Percentiles rank a stretch among this genome's conserved stretches.
Conservation (phyloP, 2,113 vertebrate genomes). For the Larimichthys crocea region DNA sequence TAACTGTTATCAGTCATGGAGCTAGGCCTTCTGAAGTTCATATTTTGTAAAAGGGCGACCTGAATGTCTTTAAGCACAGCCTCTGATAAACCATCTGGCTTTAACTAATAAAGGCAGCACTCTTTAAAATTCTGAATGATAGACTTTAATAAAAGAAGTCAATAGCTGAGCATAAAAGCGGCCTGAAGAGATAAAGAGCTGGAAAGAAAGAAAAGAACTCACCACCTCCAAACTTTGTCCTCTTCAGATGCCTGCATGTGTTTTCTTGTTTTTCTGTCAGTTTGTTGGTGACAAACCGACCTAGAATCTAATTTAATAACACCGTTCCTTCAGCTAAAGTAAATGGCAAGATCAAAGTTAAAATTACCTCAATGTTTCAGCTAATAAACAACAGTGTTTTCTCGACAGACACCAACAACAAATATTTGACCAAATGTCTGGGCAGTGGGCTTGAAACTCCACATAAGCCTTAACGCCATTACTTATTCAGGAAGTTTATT, state of each 20-base stretch:
- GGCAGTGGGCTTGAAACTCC: slow-evolving; percentile 72
- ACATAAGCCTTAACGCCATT: slow-evolving; percentile 78
- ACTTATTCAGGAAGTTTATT: slow-evolving; percentile 84
- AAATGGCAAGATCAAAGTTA: slow-evolving; percentile 53
- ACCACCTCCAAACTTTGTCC: slow-evolving; percentile 36
- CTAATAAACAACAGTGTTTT: slow-evolving; percentile 61
- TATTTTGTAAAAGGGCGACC: background rate
- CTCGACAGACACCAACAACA: slow-evolving; percentile 67
- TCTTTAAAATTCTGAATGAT: background rate
- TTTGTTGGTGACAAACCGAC: slow-evolving; percentile 26
- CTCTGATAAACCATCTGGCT: background rate
- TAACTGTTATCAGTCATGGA: background rate
- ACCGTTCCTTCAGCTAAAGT: slow-evolving; percentile 33
- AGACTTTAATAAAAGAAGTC: background rate
- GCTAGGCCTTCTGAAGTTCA: background rate
- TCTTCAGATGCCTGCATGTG: background rate
- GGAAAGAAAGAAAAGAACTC: slow-evolving; percentile 32
- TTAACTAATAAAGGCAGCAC: background rate
- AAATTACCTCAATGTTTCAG: slow-evolving; percentile 53
- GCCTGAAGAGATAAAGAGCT: background rate
- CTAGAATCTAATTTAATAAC: slow-evolving; percentile 43
- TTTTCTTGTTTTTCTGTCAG: slow-evolving; percentile 19
- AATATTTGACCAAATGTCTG: slow-evolving; percentile 80
- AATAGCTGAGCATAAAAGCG: background rate
- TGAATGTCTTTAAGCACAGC: background rate